Conservation (phyloP, 2,888 invertebrate genomes). For the Caenorhabditis drosophilae region DNA sequence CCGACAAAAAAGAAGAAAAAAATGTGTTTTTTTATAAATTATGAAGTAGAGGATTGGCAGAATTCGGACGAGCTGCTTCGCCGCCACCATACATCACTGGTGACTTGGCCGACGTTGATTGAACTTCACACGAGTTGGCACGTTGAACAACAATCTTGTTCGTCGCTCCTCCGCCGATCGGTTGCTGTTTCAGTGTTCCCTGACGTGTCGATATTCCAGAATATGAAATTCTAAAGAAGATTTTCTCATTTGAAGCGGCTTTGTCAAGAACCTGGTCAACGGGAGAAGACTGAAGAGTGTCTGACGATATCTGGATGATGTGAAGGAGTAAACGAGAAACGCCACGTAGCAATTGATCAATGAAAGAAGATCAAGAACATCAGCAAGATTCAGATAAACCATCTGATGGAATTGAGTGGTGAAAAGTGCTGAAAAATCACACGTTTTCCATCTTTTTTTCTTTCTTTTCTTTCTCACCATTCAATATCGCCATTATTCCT, state of each 20-base stretch:
- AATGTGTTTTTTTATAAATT: background rate
- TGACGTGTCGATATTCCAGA: constrained; percentile 36
- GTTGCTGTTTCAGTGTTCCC: constrained; percentile 31
- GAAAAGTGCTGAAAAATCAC: constrained; percentile 52
- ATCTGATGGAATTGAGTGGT: constrained; percentile 55
- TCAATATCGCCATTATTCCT: constrained; percentile 57
- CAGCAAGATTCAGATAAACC: constrained; percentile 55
- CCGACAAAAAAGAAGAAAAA: background rate
- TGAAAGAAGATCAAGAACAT: constrained; percentile 53
- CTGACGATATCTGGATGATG: constrained; percentile 51
- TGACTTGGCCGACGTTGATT: too few species aligned
- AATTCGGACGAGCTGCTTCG: background rate
- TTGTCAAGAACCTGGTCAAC: constrained; percentile 30
- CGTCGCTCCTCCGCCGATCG: too few species aligned
- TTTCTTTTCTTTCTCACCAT: constrained; percentile 32
- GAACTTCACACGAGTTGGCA: constrained; percentile 26
- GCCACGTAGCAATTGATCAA: constrained; percentile 61
- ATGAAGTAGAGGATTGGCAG: background rate
- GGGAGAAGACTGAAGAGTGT: constrained; percentile 45
- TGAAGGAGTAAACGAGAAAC: constrained; percentile 55
- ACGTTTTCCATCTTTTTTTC: too few species aligned
- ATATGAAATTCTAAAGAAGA: constrained; percentile 27
- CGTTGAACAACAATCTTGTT: constrained; percentile 16
- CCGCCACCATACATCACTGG: too few species aligned
- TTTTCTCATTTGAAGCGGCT: background rate